These are phyloP conservation scores for Mugil cephalus DNA, from an alignment of 2,113 vertebrate genomes.

Conservation along the genomic window DNA sequence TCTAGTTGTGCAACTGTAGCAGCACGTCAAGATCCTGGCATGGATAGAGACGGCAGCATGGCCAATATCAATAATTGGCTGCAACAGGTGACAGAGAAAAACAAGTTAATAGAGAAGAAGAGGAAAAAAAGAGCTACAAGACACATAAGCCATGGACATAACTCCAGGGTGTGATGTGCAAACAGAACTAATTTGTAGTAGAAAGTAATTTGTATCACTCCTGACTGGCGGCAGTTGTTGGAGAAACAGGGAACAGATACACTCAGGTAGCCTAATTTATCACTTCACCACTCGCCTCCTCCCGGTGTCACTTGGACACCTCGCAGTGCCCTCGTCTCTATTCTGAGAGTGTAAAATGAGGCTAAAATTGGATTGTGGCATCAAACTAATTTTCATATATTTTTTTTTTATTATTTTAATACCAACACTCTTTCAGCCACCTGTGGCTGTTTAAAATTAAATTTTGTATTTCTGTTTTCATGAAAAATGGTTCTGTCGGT, in stretches of 20 bases:
- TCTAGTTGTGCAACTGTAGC: constrained; percentile 49
- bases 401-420: not conserved
- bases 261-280: constrained; percentile 70
- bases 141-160: constrained; percentile 64
- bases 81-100: constrained; percentile 75
- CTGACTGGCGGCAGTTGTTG: constrained; percentile 72
- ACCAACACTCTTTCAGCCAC: not conserved
- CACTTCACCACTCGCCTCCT: constrained; percentile 53
- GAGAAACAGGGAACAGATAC: constrained; percentile 67
- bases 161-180: constrained; percentile 70
- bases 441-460: not conserved
- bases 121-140: constrained; percentile 28
- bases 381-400: not conserved
- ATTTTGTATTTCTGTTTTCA: not conserved
- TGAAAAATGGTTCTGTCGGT: not conserved
- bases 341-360: constrained; percentile 19
- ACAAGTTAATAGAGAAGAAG: constrained; percentile 45
- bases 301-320: constrained; percentile 28
- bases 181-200: constrained; percentile 77
- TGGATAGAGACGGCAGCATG: constrained; percentile 45
- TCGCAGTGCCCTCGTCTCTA: constrained; percentile 40
- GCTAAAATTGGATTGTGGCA: not conserved
- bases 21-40: constrained; percentile 61
- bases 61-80: constrained; percentile 77
- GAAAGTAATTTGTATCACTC: constrained; percentile 79